Evolutionary conservation across 2,797 vertebrate species (phyloP), one percentile per base, ranked within the genome.

Genomic region (Steatocranus sp.): DNA sequence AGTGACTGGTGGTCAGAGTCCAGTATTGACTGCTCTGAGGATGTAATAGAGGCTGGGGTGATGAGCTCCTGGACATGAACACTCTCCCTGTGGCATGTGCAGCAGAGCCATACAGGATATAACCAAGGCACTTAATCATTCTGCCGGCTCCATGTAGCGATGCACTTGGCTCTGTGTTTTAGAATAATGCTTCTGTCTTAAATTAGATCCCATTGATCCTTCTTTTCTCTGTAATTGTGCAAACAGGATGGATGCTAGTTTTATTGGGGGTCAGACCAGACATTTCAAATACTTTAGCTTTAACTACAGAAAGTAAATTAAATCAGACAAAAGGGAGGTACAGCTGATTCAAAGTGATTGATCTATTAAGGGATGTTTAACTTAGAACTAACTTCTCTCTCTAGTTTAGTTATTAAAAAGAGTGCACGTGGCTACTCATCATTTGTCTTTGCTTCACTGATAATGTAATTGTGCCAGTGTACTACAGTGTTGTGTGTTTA

Each of bases 201-300:
- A 94, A 96, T 96, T 94, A 92, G 89, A 94, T 93, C 86, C 79
- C 87, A 95, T 94, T 95, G 94, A 96, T 96, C 88, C 81, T 75
- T 81, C 80, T 89, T 90, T 86, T 88, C 85, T 83, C 90, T 91
- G 85, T 93, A 93, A 93, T 87, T 91, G 86, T 87, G 87, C 84
- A 86, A 91, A 90, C 88, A 86, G 91, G 88, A 93, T 90, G 90
- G 79, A 94, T 90, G 90, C 61, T 54, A 81, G 87, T 89, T 93
- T 92, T 87, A 93, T 90, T 86, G 83, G 82, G 87, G 90, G 87
- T 89, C 84, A 92, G 83, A 85, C 70, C 75, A 84, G 91, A 90
- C 83, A 89, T 91, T 92, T 91, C 75, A 84, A 92, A 91, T 86
- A 86, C 79, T 88, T 90, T 63, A 70, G 58, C 82, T 86, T 86